Conservation (phyloP, 2,113 vertebrate genomes). For the Clinocottus analis region DNA sequence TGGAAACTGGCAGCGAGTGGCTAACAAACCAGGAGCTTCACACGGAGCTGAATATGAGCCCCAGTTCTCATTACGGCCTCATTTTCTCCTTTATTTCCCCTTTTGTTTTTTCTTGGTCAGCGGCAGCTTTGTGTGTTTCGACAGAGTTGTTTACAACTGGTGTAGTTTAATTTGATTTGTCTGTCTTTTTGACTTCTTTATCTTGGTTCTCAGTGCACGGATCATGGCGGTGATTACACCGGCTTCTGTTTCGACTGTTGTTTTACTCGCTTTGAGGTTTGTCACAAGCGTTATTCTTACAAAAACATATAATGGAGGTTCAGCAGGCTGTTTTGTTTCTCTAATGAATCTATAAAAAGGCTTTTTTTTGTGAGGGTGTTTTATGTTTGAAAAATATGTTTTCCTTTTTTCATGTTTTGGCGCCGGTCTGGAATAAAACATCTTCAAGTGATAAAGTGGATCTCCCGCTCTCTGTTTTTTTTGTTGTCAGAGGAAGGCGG, state of each 20-base stretch:
- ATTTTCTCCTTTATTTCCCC: conserved; percentile 36
- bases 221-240: not conserved
- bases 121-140: conserved; percentile 13
- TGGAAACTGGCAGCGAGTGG: conserved; percentile 71
- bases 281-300: not conserved
- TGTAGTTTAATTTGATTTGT: not conserved
- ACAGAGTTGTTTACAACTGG: conserved; percentile 14
- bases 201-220: not conserved
- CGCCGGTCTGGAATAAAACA: not conserved
- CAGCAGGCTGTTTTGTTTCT: not conserved
- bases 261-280: not conserved
- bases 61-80: conserved; percentile 37
- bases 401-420: not conserved
- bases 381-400: not conserved
- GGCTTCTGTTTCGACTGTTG: not conserved
- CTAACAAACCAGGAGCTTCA: conserved; percentile 57
- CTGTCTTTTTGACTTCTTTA: not conserved
- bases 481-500: not conserved
- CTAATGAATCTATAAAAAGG: conserved; percentile 15
- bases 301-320: not conserved
- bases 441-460: not conserved
- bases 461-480: not conserved
- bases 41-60: conserved; percentile 56
- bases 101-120: conserved; percentile 36
- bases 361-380: not conserved